Evolutionary conservation across 2,797 vertebrate species (phyloP).

Genomic region (Oreonectes daqikongensis): DNA sequence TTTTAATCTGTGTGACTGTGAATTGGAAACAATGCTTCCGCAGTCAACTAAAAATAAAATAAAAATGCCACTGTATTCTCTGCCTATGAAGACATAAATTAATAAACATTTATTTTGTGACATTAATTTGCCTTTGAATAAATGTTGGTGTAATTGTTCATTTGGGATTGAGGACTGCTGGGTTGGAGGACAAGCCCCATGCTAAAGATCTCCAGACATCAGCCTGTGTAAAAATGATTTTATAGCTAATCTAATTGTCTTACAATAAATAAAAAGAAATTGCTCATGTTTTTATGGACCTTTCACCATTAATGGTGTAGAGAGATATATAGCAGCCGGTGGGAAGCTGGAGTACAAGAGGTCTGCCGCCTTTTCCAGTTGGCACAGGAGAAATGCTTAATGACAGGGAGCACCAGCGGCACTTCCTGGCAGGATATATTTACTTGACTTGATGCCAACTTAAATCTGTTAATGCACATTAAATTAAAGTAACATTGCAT

Average conservation of each 20-base stretch:
- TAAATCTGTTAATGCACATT: not conserved
- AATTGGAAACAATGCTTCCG: no score
- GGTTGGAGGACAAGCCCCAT: no score
- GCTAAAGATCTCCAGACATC: not conserved
- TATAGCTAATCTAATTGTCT: slow-evolving; percentile 22
- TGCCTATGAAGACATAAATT: no score
- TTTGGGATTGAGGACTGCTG: no score
- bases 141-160: no score
- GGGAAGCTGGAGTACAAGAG: slow-evolving; percentile 10
- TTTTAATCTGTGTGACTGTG: no score
- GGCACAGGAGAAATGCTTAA: slow-evolving; percentile 13
- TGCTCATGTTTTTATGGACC: slow-evolving; percentile 9
- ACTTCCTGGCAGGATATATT: slow-evolving; percentile 12
- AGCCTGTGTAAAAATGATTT: not conserved
- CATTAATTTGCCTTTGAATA: no score
- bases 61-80: no score
- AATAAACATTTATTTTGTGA: no score
- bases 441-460: slow-evolving; percentile 20
- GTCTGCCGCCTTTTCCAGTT: slow-evolving; percentile 20
- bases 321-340: not conserved
- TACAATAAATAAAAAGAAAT: slow-evolving; percentile 33
- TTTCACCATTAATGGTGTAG: slow-evolving; percentile 7
- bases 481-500: slow-evolving; percentile 10
- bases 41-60: no score
- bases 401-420: slow-evolving; percentile 8